Evolutionary conservation across 2,888 invertebrate genomes (phyloP).

Genomic region (Lasioglossum villosulum): DNA sequence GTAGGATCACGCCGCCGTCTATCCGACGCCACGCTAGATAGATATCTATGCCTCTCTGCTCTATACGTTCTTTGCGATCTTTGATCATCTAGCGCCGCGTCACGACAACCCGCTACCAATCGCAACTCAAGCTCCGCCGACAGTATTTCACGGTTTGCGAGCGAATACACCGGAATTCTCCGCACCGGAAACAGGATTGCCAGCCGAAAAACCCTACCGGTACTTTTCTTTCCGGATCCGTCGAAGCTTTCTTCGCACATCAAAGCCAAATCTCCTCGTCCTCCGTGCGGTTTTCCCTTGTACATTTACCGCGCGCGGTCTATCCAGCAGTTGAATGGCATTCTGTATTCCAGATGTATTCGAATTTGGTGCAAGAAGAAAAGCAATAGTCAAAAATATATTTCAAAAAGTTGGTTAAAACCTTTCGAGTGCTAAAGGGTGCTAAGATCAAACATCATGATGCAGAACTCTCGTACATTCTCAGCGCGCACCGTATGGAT

Average conservation of each 20-base stretch:
- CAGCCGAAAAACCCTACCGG: not conserved
- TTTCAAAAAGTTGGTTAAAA: no score
- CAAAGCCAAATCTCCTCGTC: not conserved
- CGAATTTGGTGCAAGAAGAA: not conserved
- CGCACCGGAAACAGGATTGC: not conserved
- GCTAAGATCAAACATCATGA: not conserved
- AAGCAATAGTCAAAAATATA: no score
- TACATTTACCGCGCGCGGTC: not conserved
- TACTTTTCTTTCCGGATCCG: not conserved
- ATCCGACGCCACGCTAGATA: conserved; percentile 54
- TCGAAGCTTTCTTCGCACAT: not conserved
- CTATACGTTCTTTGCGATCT: not conserved
- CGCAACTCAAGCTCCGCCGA: not conserved
- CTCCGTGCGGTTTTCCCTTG: not conserved
- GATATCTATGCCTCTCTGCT: conserved; percentile 24
- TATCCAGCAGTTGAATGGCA: no score
- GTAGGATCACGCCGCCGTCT: conserved; percentile 50
- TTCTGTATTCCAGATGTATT: not conserved
- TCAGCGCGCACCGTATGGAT: not conserved
- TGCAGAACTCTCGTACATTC: not conserved
- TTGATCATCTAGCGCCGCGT: not conserved
- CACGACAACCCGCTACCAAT: not conserved
- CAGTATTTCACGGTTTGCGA: not conserved
- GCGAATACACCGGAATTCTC: not conserved
- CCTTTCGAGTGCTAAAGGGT: no score